Base-by-base conservation (phyloP, 1,140 invertebrate genomes). In the Drosophila ohnishii region DNA sequence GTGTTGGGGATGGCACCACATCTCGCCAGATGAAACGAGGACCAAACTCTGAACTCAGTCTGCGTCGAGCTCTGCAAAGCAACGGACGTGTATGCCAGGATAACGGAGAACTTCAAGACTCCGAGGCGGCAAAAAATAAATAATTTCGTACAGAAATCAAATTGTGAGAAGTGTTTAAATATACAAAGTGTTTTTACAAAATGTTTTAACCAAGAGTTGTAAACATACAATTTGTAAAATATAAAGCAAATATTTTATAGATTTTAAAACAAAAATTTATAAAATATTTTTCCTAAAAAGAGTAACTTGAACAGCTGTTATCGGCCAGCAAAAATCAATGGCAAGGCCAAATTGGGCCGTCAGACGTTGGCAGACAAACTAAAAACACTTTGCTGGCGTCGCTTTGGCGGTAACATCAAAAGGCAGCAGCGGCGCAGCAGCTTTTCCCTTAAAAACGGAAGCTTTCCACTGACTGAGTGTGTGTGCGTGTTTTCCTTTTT, bases 31-130 rank as follows among this genome's bases (percentile, higher is more conserved):
- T 62, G 60, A 67, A 61, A 44, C 32, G 42, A 58, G 19, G 39
- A 44, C 42, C 47, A 50, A 75, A 58, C 59, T 55, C 51, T 51
- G 58, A 61, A 65, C 25, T 88, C 76, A 87, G 83, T 88, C 65
- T 60, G 73, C 61, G 48, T 64, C 80, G 83, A 78, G 79, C 83
- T 74, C 78, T 87, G 66, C 75, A 77, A 77, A 80, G 61, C 76
- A 84, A 55, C 76, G 80, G 83, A 80, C 80, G 83, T 83, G 83
- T 63, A 40, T 35, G 79, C 44, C 19, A 47, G 40, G 62, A 77
- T 55, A 65, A 47, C 60, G 44, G 55, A 39, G 42, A 61, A 61
- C 40, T 48, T 45, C 5, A 53, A 25, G 60, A 60, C 56, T 66
- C 32, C 62, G 51, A 55, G 65, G 56, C 79, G 80, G 39, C 75